phyloP scores from a whole-genome alignment of 2,113 vertebrate species.

The Sapayoa aenigma region DNA sequence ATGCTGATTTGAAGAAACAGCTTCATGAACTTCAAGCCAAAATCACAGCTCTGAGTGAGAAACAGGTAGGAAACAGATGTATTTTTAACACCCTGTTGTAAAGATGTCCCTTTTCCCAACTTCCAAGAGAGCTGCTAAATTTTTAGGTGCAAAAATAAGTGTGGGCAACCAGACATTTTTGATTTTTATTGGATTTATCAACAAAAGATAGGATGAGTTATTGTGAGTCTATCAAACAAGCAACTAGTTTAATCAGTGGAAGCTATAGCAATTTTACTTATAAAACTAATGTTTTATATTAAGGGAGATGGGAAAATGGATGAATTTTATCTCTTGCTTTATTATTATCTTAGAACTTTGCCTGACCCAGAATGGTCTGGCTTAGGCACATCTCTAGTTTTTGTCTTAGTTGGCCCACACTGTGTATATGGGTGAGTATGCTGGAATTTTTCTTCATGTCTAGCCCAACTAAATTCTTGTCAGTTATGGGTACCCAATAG shows the following conservation, averaged over 20 bases:
- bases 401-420: not conserved
- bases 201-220: not conserved
- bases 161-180: slow-evolving; percentile 57
- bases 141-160: slow-evolving; percentile 68
- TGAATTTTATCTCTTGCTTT: not conserved
- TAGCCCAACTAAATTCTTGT: not conserved
- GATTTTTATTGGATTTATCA: slow-evolving; percentile 53
- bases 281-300: not conserved
- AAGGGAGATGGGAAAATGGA: not conserved
- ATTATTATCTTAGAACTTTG: not conserved
- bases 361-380: not conserved
- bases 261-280: not conserved
- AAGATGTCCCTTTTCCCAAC: slow-evolving; percentile 61
- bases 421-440: not conserved
- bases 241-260: slow-evolving; percentile 45
- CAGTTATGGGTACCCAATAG: not conserved
- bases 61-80: slow-evolving; percentile 84
- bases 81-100: slow-evolving; percentile 72
- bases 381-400: not conserved
- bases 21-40: slow-evolving; percentile 99
- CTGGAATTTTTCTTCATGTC: not conserved
- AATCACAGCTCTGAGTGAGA: slow-evolving; percentile 98
- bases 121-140: slow-evolving; percentile 65
- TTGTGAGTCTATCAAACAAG: slow-evolving; percentile 49
- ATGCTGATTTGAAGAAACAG: slow-evolving; percentile 98